Evolutionary conservation across 64 coral and sea anemone species (phyloP).

Genomic region (Actinia equina): DNA sequence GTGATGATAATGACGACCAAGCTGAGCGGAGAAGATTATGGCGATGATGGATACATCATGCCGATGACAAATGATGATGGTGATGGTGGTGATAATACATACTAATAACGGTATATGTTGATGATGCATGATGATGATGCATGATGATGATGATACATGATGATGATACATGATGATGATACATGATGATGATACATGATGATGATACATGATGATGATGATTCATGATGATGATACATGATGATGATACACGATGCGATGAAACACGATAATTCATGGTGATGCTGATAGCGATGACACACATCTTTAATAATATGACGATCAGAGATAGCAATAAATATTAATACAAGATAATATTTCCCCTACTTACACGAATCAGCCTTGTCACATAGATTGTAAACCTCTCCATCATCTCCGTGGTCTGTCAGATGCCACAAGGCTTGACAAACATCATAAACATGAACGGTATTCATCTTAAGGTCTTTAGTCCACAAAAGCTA

Average conservation of each 20-base stretch:
- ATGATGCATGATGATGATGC: too few species aligned
- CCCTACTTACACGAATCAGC: slow-evolving; percentile 59
- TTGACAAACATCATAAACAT: slow-evolving; percentile 88
- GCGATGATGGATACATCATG: neutral
- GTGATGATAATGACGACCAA: neutral
- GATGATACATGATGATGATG: too few species aligned
- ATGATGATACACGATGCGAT: too few species aligned
- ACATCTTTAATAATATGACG: too few species aligned
- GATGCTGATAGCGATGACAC: neutral
- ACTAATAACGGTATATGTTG: too few species aligned
- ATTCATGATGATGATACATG: too few species aligned
- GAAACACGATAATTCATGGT: neutral
- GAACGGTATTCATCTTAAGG: slow-evolving; percentile 93
- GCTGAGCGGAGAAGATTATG: neutral
- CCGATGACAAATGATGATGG: neutral
- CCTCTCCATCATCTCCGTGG: slow-evolving; percentile 58
- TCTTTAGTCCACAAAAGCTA: slow-evolving; percentile 97
- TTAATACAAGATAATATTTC: neutral
- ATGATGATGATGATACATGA: too few species aligned
- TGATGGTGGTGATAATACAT: neutral
- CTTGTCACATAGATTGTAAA: slow-evolving; percentile 88
- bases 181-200: too few species aligned
- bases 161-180: too few species aligned
- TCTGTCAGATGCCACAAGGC: slow-evolving; percentile 86
- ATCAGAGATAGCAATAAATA: neutral